Conservation (phyloP, 2,113 vertebrate species). For the Vulpes vulpes region DNA sequence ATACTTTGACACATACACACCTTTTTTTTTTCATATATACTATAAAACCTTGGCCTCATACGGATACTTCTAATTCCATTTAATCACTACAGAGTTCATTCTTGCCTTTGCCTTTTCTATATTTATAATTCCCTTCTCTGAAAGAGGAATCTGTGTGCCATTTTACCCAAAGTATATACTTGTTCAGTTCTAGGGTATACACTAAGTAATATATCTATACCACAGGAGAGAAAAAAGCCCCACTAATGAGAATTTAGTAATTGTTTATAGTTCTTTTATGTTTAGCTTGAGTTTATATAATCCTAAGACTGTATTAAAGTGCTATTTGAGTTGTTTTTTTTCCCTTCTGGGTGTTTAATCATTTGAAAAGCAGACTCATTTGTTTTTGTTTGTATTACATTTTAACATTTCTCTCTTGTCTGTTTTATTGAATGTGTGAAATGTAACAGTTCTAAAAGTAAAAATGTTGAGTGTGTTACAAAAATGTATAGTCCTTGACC, state of each 20-base stretch:
- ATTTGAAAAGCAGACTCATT: conserved; percentile 1
- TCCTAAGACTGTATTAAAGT: background rate
- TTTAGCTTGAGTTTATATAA: background rate
- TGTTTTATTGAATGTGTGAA: background rate
- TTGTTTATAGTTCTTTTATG: background rate
- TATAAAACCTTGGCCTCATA: background rate
- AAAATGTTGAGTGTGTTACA: background rate
- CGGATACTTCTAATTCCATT: background rate
- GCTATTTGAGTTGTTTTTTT: background rate
- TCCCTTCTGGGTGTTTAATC: background rate
- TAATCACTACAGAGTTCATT: background rate
- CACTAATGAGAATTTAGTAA: background rate
- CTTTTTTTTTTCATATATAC: background rate
- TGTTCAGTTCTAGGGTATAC: background rate
- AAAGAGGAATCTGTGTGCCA: background rate
- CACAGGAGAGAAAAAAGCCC: background rate
- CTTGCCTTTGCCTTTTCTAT: background rate
- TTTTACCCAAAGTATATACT: background rate
- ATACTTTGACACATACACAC: background rate
- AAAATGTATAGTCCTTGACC: background rate
- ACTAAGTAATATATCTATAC: background rate
- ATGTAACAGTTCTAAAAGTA: background rate
- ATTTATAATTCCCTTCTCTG: background rate
- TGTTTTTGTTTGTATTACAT: background rate
- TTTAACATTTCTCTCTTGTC: background rate